These are phyloP conservation scores for Drosophila murphyi DNA, from an alignment of 1,140 invertebrate genomes.

Conservation along the genomic window DNA sequence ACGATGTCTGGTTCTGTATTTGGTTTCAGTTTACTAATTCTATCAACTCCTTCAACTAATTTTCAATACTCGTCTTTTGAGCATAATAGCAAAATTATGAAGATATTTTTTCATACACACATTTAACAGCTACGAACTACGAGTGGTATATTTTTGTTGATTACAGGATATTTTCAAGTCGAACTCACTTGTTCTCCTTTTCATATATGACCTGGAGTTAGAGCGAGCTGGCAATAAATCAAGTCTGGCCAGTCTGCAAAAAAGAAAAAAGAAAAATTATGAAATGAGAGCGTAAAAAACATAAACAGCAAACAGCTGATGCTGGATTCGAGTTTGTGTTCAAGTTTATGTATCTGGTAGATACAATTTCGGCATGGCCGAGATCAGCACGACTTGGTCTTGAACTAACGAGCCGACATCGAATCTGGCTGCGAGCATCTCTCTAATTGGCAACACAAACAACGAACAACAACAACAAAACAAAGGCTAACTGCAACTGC, in stretches of 20 bases:
- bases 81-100: no score
- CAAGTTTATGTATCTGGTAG: conserved; percentile 52
- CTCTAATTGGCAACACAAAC: conserved; percentile 38
- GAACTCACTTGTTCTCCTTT: conserved; percentile 3
- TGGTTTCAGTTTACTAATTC: no score
- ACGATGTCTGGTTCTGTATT: no score
- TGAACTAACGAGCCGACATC: conserved; percentile 56
- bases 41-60: no score
- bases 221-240: conserved; percentile 61
- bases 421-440: conserved; percentile 39
- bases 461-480: not conserved
- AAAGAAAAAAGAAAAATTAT: conserved; percentile 58
- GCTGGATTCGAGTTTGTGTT: conserved; percentile 10
- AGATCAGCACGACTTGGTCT: conserved; percentile 52
- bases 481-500: conserved; percentile 8
- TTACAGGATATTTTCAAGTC: not conserved
- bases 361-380: conserved; percentile 45
- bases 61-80: no score
- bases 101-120: no score
- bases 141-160: no score
- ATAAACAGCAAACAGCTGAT: conserved; percentile 77
- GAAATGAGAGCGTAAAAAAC: conserved; percentile 60
- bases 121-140: no score
- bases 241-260: conserved; percentile 67
- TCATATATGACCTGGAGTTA: conserved; percentile 9